Conservation (phyloP, 2,797 vertebrate genomes). For the Catharus ustulatus region DNA sequence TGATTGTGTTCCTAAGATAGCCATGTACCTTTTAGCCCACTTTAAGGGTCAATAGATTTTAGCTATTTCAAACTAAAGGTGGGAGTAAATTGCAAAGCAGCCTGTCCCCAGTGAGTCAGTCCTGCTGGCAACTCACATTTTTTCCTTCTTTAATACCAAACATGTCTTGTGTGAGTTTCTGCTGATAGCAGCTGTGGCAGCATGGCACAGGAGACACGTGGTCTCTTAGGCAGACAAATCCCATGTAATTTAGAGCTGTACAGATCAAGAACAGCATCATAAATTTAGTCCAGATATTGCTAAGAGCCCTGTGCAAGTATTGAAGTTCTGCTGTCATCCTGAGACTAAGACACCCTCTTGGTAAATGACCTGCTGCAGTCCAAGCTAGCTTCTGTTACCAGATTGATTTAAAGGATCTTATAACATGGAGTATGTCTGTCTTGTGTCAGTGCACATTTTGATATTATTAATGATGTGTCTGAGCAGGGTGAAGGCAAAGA, state of each 20-base stretch:
- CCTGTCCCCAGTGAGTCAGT: neutral
- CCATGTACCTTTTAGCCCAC: neutral
- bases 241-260: neutral
- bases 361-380: neutral
- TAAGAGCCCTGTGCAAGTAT: neutral
- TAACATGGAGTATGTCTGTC: neutral
- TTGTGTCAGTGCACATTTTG: neutral
- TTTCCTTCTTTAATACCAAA: neutral
- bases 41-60: constrained; percentile 7
- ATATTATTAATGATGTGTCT: neutral
- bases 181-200: neutral
- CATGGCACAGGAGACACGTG: neutral
- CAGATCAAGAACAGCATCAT: neutral
- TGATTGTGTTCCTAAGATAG: neutral
- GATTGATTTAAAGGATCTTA: neutral
- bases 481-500: neutral
- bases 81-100: constrained; percentile 3
- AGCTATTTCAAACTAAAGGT: constrained; percentile 3
- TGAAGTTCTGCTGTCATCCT: neutral
- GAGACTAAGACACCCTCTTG: neutral
- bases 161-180: neutral
- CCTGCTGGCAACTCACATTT: neutral
- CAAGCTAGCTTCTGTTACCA: neutral
- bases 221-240: neutral
- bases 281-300: neutral